Conservation (phyloP, 2,888 invertebrate species). For the Agrochola lychnidis region DNA sequence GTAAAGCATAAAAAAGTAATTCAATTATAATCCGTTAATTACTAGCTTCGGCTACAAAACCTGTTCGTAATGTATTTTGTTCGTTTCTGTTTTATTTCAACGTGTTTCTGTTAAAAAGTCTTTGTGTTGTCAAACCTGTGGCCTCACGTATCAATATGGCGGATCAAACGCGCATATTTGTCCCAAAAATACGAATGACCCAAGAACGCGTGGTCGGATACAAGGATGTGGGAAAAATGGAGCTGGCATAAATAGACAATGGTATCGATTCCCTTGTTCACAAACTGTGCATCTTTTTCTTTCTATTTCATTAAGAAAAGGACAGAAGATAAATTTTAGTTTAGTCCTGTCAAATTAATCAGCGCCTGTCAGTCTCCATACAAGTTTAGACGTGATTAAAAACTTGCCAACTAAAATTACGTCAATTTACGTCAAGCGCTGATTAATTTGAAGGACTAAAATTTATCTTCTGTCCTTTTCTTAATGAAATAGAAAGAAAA, state of each 20-base stretch:
- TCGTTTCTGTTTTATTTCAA: conserved; percentile 19
- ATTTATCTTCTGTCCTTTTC: no score
- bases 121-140: conserved; percentile 29
- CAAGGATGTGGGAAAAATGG: conserved; percentile 13
- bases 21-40: conserved; percentile 25
- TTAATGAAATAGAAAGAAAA: no score
- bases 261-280: no score
- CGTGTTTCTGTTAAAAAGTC: conserved; percentile 5
- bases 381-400: no score
- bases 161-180: conserved; percentile 64
- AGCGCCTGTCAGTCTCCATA: no score
- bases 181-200: conserved; percentile 77
- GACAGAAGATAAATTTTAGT: no score
- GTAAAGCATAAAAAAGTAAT: conserved; percentile 22
- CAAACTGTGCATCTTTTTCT: no score
- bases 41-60: conserved; percentile 10
- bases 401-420: no score
- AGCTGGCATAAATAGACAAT: conserved; percentile 16
- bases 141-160: conserved; percentile 53
- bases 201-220: conserved; percentile 67
- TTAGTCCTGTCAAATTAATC: no score
- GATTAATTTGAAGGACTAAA: no score
- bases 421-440: no score
- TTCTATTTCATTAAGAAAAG: no score
- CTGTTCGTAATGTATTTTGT: neutral